phyloP scores from a whole-genome alignment of 2,888 invertebrate genomes.

The Epinotia bilunana region DNA sequence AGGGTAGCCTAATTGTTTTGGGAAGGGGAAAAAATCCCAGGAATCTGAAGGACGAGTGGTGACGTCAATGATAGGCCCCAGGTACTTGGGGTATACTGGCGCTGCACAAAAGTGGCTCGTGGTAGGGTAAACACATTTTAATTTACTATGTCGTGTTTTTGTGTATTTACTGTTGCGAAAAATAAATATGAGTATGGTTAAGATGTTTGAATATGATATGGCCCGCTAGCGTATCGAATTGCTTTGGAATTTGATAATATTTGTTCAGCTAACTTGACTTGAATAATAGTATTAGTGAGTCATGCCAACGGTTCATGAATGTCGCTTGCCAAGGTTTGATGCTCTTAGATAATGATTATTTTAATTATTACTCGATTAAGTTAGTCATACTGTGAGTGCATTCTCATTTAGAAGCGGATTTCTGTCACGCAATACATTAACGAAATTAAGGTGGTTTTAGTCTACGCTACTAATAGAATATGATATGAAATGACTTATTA shows the following conservation, averaged over 20 bases:
- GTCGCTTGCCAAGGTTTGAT: not conserved
- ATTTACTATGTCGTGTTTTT: not conserved
- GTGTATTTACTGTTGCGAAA: not conserved
- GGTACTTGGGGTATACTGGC: slow-evolving; percentile 62
- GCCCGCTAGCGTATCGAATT: slow-evolving; percentile 19
- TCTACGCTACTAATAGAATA: not conserved
- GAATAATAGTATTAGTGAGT: slow-evolving; percentile 25
- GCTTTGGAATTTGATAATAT: slow-evolving; percentile 38
- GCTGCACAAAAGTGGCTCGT: slow-evolving; percentile 56
- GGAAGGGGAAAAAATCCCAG: slow-evolving; percentile 67
- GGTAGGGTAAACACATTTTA: not conserved
- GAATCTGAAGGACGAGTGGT: slow-evolving; percentile 73
- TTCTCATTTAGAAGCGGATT: slow-evolving; percentile 8
- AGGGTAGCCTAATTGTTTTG: slow-evolving; percentile 69
- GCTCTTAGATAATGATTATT: slow-evolving; percentile 18
- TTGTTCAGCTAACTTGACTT: slow-evolving; percentile 29
- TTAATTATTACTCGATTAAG: slow-evolving; percentile 4
- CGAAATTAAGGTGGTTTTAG: not conserved
- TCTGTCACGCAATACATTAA: not conserved
- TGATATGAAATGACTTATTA: too few relatives aligned
- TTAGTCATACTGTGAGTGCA: not conserved
- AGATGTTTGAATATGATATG: not conserved
- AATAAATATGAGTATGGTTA: not conserved
- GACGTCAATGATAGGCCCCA: slow-evolving; percentile 69
- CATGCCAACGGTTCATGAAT: slow-evolving; percentile 12